A percentile compares a stretch with the other conserved stretches of the same genome.
These are phyloP conservation scores for Hydrolagus affinis DNA, from an alignment of 2,113 vertebrate species.

Conservation along the genomic window DNA sequence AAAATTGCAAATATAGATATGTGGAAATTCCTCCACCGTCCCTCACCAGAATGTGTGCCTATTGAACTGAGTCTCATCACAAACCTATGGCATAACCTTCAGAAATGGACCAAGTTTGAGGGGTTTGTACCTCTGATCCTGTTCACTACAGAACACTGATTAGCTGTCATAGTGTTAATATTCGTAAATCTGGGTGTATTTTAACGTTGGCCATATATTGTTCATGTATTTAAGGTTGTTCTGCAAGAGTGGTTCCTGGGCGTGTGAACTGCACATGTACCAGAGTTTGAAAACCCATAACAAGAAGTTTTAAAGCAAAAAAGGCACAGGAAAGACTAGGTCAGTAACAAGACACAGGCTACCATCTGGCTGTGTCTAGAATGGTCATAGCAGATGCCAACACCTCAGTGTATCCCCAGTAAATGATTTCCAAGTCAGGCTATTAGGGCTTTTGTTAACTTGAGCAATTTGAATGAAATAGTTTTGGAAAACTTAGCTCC, in stretches of 20 bases:
- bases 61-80: not conserved
- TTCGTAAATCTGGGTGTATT: slow-evolving; percentile 26
- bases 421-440: not conserved
- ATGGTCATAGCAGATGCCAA: not conserved
- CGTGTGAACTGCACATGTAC: not conserved
- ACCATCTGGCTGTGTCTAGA: not conserved
- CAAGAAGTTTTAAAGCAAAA: not conserved
- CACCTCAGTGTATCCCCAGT: not conserved
- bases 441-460: not conserved
- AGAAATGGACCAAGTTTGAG: not conserved
- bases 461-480: not conserved
- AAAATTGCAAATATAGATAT: not conserved
- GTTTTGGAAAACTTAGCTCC: not conserved
- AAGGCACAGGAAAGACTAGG: not conserved
- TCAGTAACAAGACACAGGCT: not conserved
- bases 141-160: not conserved
- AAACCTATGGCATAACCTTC: slow-evolving; percentile 1
- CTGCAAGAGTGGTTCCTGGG: slow-evolving; percentile 6
- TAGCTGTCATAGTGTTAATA: slow-evolving; percentile 31
- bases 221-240: not conserved
- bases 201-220: slow-evolving; percentile 8
- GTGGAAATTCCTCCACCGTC: not conserved
- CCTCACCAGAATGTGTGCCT: slow-evolving; percentile 3
- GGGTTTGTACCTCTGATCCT: not conserved
- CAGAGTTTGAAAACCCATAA: not conserved